Base-by-base conservation (phyloP, 1,140 invertebrate species). In the Monochamus saltuarius region DNA sequence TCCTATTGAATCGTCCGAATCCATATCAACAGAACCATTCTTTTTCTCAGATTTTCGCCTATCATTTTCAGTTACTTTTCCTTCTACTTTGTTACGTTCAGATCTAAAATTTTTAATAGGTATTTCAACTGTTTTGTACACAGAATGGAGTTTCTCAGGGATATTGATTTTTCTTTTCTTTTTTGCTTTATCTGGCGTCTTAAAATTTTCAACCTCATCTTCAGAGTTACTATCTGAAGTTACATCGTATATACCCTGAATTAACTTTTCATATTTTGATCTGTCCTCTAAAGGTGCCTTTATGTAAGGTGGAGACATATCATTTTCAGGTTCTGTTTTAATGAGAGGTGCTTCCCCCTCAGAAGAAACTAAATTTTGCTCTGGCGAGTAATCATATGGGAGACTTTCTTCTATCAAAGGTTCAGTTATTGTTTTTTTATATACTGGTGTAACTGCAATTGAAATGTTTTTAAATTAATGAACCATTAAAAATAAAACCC, bases 221-320 rank as follows among this genome's bases (percentile, higher is more conserved):
- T 84, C 80, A 54, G 77, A 78, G 57, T 76, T 80, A 56, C 76
- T 78, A 57, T 86, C 85, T 2, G 85, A 86, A 14, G 84, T 86
- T 4, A 83, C 72, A 58, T 85, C 74, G 57, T 84, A 87, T 0
- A 72, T 73, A 49, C 80, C 81, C 63, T 80, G 81, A 1, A 82
- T 81, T n/a, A 90, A 74, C 69, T 90, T 91, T 65, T 90, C 88
- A 67, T 90, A 91, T 65, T 90, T 90, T n/a, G 88, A 89, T 10
- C 88, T 79, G 75, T 90, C 87, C 65, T 90, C 87, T 0, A 86
- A 62, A 0, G 87, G 87, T 0, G 84, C 80, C 61, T 83, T 82
- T 0, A 86, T 83, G 67, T 87, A 89, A 1, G 79, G 78, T 2
- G 81, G 80, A 7, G 81, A 81, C 3, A 72, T 71, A 38, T 78